These are phyloP conservation scores for Phallusia fumigata DNA, from an alignment of 23 tunicate genomes.

Conservation along the genomic window DNA sequence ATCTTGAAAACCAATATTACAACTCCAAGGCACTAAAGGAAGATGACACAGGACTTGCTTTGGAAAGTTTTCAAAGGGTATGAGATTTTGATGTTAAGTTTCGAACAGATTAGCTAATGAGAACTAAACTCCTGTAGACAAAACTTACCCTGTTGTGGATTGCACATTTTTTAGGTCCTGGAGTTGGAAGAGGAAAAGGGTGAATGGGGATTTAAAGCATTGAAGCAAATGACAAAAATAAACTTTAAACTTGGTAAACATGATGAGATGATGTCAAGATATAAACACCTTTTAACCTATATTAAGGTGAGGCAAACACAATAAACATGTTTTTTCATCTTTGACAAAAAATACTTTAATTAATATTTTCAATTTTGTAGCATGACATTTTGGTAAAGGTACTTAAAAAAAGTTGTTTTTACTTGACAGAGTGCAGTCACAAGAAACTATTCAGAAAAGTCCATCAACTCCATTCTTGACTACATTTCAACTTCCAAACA, in stretches of 20 bases:
- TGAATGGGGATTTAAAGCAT: conserved; percentile 98
- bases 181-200: conserved; percentile 96
- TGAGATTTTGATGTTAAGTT: not conserved
- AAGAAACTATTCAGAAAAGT: conserved; percentile 94
- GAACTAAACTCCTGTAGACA: not conserved
- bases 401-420: not conserved
- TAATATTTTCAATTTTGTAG: too few relatives aligned
- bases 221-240: conserved; percentile 97
- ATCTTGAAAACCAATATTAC: conserved; percentile 95
- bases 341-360: too few relatives aligned
- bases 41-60: conserved; percentile 66
- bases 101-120: too few relatives aligned
- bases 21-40: conserved; percentile 90
- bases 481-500: conserved; percentile 96
- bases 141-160: not conserved
- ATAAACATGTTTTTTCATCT: too few relatives aligned
- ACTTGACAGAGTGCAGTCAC: conserved; percentile 86
- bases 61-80: conserved; percentile 88
- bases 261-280: conserved; percentile 82
- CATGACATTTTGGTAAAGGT: too few relatives aligned
- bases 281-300: conserved; percentile 77
- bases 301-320: conserved; percentile 64
- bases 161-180: conserved; percentile 46
- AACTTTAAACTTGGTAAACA: conserved; percentile 75
- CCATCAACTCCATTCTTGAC: conserved; percentile 95